These are phyloP conservation scores for Calliphora vicina DNA, from an alignment of 1,140 invertebrate species.

Conservation along the genomic window DNA sequence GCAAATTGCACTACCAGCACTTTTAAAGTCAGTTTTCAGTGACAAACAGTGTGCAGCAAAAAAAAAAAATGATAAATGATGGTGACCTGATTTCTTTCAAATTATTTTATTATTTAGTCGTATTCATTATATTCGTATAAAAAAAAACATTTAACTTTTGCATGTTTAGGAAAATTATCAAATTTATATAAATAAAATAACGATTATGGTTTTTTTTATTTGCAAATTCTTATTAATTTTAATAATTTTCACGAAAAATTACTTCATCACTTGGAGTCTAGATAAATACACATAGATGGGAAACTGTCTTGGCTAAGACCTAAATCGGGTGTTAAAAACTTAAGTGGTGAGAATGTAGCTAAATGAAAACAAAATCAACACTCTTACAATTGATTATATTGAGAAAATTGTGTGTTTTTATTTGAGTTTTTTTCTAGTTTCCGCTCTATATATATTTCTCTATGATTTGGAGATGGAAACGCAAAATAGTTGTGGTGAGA, in stretches of 20 bases:
- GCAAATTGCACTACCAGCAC: background rate
- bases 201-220: background rate
- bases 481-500: too few species aligned
- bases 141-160: background rate
- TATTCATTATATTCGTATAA: background rate
- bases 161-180: background rate
- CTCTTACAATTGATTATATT: too few species aligned
- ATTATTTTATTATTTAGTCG: background rate
- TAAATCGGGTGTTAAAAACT: too few species aligned
- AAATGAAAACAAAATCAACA: too few species aligned
- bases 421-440: too few species aligned
- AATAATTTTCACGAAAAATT: background rate
- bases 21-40: background rate
- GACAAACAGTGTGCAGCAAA: background rate
- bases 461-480: too few species aligned
- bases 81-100: constrained; percentile 11
- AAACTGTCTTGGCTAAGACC: too few species aligned
- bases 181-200: background rate
- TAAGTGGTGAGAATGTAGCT: too few species aligned
- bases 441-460: too few species aligned
- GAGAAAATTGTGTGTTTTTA: too few species aligned
- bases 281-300: too few species aligned
- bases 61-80: constrained; percentile 6
- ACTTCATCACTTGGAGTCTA: background rate
- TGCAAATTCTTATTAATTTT: background rate